Conservation (phyloP, 2,888 invertebrate species). For the Cerceris ruficornis region DNA sequence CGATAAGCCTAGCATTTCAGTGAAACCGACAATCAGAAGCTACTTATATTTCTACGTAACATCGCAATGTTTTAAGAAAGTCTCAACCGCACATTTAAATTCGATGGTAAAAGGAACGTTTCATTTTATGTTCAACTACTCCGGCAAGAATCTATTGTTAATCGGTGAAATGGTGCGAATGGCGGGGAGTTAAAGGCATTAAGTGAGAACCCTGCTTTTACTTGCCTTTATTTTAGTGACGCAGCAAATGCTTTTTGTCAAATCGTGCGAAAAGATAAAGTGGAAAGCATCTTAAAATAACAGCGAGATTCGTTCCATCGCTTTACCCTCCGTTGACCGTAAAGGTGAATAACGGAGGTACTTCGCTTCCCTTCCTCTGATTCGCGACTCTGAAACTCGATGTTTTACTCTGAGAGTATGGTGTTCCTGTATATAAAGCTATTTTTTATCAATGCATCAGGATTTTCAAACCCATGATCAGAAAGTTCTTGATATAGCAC, state of each 20-base stretch:
- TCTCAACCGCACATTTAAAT: too few species aligned
- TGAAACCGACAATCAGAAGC: too few species aligned
- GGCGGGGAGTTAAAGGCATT: conserved; percentile 10
- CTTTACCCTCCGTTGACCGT: conserved; percentile 40
- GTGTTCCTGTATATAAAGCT: background rate
- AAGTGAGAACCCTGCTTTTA: conserved; percentile 7
- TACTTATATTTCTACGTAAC: too few species aligned
- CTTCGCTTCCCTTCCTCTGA: conserved; percentile 35
- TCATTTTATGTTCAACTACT: background rate
- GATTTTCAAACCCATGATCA: too few species aligned
- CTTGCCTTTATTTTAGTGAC: conserved; percentile 57
- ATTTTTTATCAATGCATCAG: too few species aligned
- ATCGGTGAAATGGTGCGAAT: conserved; percentile 17
- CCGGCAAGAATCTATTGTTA: background rate
- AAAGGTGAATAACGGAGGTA: conserved; percentile 56
- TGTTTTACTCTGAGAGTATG: background rate
- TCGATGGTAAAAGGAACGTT: background rate
- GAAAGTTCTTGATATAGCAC: too few species aligned
- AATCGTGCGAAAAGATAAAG: conserved; percentile 74
- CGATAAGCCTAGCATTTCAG: background rate
- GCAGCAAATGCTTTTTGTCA: conserved; percentile 60
- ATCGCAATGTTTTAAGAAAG: too few species aligned
- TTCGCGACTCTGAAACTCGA: conserved; percentile 22
- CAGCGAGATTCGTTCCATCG: conserved; percentile 61
- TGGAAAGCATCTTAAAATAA: conserved; percentile 58